Base-by-base conservation (phyloP, 2,888 invertebrate species). In the Monoplex corrugatus region DNA sequence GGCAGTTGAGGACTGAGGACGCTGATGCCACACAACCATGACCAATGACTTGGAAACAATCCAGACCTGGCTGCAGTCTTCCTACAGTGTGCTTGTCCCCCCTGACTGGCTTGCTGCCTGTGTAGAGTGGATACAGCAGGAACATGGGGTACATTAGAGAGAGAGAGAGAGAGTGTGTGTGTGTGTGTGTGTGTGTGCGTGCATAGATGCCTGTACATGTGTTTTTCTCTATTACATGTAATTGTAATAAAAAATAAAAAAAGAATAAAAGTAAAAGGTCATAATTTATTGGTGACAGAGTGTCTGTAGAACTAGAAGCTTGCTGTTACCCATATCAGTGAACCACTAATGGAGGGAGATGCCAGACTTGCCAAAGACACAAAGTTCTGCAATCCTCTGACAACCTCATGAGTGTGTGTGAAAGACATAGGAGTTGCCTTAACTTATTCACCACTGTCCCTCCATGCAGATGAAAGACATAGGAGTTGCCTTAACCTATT, bases 101-200 rank as follows among this genome's bases (percentile, higher is more conserved):
- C 92, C 93, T 89, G 95, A 95, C 88, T 95, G 95, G 95, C 90
- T 95, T 28, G 91, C 93, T 35, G 95, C 95, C 23, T 95, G 95
- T 91, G 88, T 95, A 23, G 95, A 95, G 63, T 95, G 95, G 95
- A 93, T 95, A 32, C 91, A 92, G 50, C 93, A 94, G 86, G 94
- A 95, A 89, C 92, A 93, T 89, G 93, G 93, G 94, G 95, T 95
- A 84, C 57, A 87, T 38, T 2, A 43, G 45, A 19, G 19, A 8
- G 3, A 6, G 35, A 10, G 8, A 32, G 32, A 35, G 75, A 8
- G 3, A 75, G 82, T 45, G 44, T 82, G 82, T 44, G 32, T 82
- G 45, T 82, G 45, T 82, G 82, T 82, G 82, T 82, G 13, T 45
- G 45, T 82, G 43, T 80, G 78, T 6, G 13, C 40, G 35, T 75